Evolutionary conservation across 2,797 vertebrate species (phyloP).

Genomic region (Cirrhinus mrigala): DNA sequence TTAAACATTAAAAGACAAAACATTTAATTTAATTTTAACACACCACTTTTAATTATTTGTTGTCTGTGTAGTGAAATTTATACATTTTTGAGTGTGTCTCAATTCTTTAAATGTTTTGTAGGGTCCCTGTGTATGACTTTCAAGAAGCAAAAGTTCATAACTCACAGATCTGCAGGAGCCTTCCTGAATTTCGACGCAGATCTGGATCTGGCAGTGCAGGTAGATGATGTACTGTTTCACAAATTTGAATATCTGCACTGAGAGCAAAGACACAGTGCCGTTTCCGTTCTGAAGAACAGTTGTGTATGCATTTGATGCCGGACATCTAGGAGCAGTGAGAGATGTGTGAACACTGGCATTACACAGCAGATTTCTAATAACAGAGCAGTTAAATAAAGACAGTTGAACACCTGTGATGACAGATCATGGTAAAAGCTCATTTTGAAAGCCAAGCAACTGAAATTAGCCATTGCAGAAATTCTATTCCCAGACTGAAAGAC

Average conservation of each 20-base stretch:
- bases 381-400: background rate
- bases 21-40: too few relatives aligned
- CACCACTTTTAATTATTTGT: background rate
- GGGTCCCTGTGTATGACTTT: background rate
- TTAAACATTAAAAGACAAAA: too few relatives aligned
- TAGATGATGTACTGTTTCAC: conserved; percentile 83
- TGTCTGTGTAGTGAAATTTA: background rate
- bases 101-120: background rate
- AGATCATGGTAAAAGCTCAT: background rate
- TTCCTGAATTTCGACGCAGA: conserved; percentile 80
- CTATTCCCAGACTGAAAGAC: background rate
- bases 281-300: conserved; percentile 84
- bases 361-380: background rate
- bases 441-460: background rate
- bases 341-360: background rate
- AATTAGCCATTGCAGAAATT: background rate
- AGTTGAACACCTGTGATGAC: too few relatives aligned
- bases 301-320: conserved; percentile 76
- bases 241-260: conserved; percentile 86
- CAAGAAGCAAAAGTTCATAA: background rate
- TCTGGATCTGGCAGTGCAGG: conserved; percentile 86
- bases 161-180: conserved; percentile 84
- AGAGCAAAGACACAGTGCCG: conserved; percentile 83
- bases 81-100: background rate
- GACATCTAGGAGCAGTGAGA: conserved; percentile 80